Conservation (phyloP, 2,113 vertebrate genomes). For the Sorex araneus region DNA sequence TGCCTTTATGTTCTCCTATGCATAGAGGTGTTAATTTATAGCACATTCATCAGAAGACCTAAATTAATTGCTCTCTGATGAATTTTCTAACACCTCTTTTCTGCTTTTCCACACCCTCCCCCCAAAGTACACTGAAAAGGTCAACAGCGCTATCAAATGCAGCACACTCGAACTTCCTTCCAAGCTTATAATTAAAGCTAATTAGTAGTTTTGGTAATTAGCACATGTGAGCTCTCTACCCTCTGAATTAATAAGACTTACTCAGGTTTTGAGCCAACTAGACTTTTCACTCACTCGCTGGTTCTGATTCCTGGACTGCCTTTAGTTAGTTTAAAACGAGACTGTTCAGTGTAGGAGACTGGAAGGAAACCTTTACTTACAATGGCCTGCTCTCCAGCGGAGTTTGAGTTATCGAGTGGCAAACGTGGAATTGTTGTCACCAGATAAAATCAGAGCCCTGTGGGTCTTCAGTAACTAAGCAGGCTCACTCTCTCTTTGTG, state of each 20-base stretch:
- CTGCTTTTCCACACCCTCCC: slow-evolving; percentile 66
- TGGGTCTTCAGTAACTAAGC: neutral
- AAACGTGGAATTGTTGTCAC: neutral
- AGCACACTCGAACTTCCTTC: slow-evolving; percentile 85
- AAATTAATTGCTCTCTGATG: slow-evolving; percentile 88
- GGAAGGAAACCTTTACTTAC: neutral
- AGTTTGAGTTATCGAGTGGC: neutral
- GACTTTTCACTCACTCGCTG: slow-evolving; percentile 28
- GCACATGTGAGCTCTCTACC: slow-evolving; percentile 82
- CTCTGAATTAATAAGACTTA: slow-evolving; percentile 84
- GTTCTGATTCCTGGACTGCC: slow-evolving; percentile 55
- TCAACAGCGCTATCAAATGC: slow-evolving; percentile 84
- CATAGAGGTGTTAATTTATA: slow-evolving; percentile 79
- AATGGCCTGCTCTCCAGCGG: neutral
- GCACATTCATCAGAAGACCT: slow-evolving; percentile 83
- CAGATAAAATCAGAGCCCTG: neutral
- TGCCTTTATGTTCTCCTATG: slow-evolving; percentile 74
- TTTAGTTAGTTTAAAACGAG: slow-evolving; percentile 30
- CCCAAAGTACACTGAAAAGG: slow-evolving; percentile 85
- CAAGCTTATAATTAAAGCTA: slow-evolving; percentile 87
- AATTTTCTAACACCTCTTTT: slow-evolving; percentile 86
- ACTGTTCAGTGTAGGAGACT: neutral
- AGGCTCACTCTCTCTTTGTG: neutral
- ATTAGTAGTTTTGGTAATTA: slow-evolving; percentile 87
- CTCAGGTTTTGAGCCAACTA: slow-evolving; percentile 71